Base-by-base conservation (phyloP, 2,888 invertebrate genomes). In the Scrobipalpa atriplicella region DNA sequence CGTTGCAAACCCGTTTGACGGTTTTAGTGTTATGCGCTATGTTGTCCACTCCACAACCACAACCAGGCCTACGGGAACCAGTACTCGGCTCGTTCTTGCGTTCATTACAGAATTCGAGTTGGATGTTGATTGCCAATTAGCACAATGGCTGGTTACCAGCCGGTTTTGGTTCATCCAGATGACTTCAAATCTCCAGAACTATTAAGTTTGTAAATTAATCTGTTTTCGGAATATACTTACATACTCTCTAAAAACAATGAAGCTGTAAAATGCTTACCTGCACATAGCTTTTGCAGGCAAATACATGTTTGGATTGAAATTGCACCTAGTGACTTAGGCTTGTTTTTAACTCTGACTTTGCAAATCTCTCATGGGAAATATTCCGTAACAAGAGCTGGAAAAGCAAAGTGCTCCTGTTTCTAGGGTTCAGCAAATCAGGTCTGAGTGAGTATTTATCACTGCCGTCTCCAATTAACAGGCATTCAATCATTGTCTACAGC, bases 1-100 rank as follows among this genome's bases (percentile, higher is more conserved):
- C 78, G 83, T 81, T 82, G 82, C 83, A 87, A 88, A 88, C 88
- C 79, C 80, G 88, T 88, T 88, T 85, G 83, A 80, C 84, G 81
- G 82, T 87, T 84, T 82, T 83, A 85, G 85, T 84, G 82, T 85
- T 79, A 80, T 80, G 78, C 76, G 74, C 79, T 80, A 83, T 83
- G 83, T 80, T 84, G 83, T 81, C 82, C 77, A 74, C 77, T 81
- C 82, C 76, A 74, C 77, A 64, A 65, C 63, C 60, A 64, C 73
- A 73, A 52, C 58, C 19, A 51, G 29, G 77, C 82, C 80, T 80
- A 82, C 82, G 78, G 80, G 83, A 80, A 81, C 78, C 75, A 73
- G 77, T 79, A 75, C 76, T 61, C 60, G 54, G 64, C 67, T 68
- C 66, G 66, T 51, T 63, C 58, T 43, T 36, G 60, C 38, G 52